These are phyloP conservation scores for Rhorus exstirpatorius DNA, from an alignment of 2,888 invertebrate species.

Conservation along the genomic window DNA sequence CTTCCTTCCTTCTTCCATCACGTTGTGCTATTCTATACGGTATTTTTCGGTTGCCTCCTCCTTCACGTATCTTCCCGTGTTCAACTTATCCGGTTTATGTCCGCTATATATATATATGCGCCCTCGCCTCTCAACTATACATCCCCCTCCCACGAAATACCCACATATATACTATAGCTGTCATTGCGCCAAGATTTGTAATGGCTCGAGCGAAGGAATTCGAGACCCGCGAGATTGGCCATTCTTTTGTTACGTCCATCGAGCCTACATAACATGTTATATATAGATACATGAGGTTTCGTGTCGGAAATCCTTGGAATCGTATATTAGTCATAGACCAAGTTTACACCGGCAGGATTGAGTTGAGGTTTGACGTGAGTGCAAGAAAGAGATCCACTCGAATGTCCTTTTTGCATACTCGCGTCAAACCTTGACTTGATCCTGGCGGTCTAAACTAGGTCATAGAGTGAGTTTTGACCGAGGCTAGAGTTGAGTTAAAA, in stretches of 20 bases:
- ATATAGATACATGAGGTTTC: slow-evolving; percentile 18
- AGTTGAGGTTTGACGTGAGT: too few relatives aligned
- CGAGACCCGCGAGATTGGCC: slow-evolving; percentile 65
- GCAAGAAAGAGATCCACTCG: too few relatives aligned
- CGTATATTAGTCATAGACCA: slow-evolving; percentile 43
- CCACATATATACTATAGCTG: slow-evolving; percentile 62
- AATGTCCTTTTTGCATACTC: too few relatives aligned
- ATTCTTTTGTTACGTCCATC: slow-evolving; percentile 59
- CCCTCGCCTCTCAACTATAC: slow-evolving; percentile 9
- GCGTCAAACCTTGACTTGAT: too few relatives aligned
- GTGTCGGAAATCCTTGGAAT: slow-evolving; percentile 46
- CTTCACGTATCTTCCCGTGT: slow-evolving; percentile 19
- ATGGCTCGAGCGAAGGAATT: slow-evolving; percentile 60
- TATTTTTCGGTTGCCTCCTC: slow-evolving; percentile 59
- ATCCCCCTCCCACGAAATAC: slow-evolving; percentile 18
- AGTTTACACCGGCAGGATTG: slow-evolving; percentile 13
- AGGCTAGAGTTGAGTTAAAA: slow-evolving; percentile 45
- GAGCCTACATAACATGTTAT: neutral
- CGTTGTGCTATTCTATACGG: slow-evolving; percentile 52
- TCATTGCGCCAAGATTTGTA: slow-evolving; percentile 72
- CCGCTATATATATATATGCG: slow-evolving; percentile 4
- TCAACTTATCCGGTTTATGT: slow-evolving; percentile 51
- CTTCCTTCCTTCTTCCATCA: slow-evolving; percentile 39
- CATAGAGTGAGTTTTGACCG: too few relatives aligned
- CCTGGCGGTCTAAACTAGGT: too few relatives aligned